These are phyloP conservation scores for Ethmia dodecea DNA, from an alignment of 2,888 invertebrate species.

Conservation along the genomic window DNA sequence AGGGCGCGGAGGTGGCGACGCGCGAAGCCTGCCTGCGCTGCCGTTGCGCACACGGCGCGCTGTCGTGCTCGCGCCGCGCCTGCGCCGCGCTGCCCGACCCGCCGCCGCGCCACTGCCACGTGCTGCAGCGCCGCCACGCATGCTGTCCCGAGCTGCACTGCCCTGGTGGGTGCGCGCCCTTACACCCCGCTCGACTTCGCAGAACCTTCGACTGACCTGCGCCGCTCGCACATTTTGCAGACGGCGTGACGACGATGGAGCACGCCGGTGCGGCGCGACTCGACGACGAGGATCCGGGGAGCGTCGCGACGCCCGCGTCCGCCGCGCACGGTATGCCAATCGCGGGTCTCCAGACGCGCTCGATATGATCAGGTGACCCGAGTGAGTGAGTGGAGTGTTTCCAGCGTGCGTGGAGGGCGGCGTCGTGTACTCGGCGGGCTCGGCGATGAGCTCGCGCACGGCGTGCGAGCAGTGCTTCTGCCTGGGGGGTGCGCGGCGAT, in stretches of 20 bases:
- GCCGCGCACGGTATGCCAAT: constrained; percentile 3
- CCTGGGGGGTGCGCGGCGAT: constrained; percentile 83
- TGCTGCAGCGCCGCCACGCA: constrained; percentile 80
- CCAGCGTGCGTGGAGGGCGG: constrained; percentile 85
- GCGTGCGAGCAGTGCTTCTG: constrained; percentile 94
- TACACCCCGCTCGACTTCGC: no score
- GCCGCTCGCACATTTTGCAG: constrained; percentile 27
- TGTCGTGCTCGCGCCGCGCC: constrained; percentile 86
- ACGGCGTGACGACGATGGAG: constrained; percentile 45
- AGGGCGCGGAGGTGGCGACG: constrained; percentile 81
- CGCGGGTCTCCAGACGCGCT: background rate
- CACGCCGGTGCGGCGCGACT: constrained; percentile 35
- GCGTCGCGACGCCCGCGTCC: constrained; percentile 1
- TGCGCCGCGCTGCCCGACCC: constrained; percentile 87
- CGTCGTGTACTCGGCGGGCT: constrained; percentile 86
- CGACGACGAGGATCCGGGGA: constrained; percentile 26
- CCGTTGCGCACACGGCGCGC: constrained; percentile 83
- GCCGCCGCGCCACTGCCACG: constrained; percentile 84
- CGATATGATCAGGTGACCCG: constrained; percentile 4
- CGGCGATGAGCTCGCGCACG: constrained; percentile 87
- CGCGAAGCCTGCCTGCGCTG: constrained; percentile 88
- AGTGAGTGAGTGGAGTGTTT: constrained; percentile 38
- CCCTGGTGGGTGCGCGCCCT: constrained; percentile 67
- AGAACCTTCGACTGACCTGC: no score
- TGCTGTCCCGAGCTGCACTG: constrained; percentile 90